Conservation (phyloP, 2,797 vertebrate genomes). For the Pteropus rufus region DNA sequence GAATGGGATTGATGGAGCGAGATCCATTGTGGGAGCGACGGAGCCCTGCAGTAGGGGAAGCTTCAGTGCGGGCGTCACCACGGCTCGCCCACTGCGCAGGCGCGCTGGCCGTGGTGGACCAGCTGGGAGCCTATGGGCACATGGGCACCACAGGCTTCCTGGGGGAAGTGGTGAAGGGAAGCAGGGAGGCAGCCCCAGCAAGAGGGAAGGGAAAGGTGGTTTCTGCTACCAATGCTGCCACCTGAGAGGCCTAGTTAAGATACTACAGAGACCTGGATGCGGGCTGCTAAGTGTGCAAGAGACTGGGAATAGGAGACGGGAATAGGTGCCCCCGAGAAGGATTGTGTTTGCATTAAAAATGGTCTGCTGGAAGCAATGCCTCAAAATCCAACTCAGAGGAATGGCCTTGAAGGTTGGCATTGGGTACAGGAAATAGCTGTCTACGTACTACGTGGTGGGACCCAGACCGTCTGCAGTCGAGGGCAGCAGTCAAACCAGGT, state of each 20-base stretch:
- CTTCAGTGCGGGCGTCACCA: background rate
- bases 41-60: no score
- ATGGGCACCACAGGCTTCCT: background rate
- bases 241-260: background rate
- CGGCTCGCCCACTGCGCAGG: accelerated
- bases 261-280: background rate
- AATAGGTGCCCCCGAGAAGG: background rate
- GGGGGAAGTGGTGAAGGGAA: background rate
- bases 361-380: background rate
- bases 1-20: background rate
- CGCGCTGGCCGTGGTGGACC: no score
- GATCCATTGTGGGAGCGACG: no score
- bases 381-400: background rate
- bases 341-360: background rate
- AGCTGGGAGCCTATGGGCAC: background rate
- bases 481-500: background rate
- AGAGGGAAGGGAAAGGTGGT: background rate
- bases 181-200: no score
- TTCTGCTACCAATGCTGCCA: background rate
- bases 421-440: background rate
- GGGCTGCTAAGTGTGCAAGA: background rate
- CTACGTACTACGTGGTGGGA: background rate
- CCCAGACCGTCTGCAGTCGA: background rate
- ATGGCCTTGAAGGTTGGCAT: background rate
- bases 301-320: background rate